Percentiles rank a stretch among this genome's conserved stretches.
Evolutionary conservation across 1,140 invertebrate species (phyloP).

Genomic region (Cotesia vestalis): DNA sequence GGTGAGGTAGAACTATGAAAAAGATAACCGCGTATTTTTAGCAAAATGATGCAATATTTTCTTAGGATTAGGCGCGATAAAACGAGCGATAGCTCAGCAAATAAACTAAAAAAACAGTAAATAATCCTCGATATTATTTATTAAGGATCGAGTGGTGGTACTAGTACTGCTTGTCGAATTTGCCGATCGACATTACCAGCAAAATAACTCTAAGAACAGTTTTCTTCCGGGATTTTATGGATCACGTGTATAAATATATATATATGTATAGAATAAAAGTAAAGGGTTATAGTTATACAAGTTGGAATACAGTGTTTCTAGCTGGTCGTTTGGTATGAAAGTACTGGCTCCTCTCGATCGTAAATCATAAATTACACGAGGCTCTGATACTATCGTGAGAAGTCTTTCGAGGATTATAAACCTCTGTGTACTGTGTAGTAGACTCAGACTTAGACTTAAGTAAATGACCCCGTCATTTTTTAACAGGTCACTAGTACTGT

Average conservation of each 20-base stretch:
- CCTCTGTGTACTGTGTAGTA: conserved; percentile 5
- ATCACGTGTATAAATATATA: conserved; percentile 21
- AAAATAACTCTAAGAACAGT: neutral
- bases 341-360: conserved; percentile 32
- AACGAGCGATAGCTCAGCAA: neutral
- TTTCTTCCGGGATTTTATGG: conserved; percentile 36
- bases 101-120: neutral
- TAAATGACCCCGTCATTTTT: conserved; percentile 41
- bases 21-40: too few relatives aligned
- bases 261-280: conserved; percentile 2
- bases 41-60: too few relatives aligned
- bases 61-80: neutral
- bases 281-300: too few relatives aligned
- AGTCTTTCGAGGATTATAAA: conserved; percentile 32
- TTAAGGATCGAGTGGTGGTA: neutral
- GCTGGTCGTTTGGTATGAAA: conserved; percentile 22
- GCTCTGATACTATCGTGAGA: conserved; percentile 43
- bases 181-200: conserved; percentile 14
- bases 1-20: too few relatives aligned
- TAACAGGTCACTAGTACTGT: conserved; percentile 14
- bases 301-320: conserved; percentile 19
- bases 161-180: conserved; percentile 10
- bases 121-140: too few relatives aligned
- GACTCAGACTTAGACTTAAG: conserved; percentile 21
- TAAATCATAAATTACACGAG: conserved; percentile 44